Conservation (phyloP, 2,797 vertebrate species). For the Lepus oiostolus region DNA sequence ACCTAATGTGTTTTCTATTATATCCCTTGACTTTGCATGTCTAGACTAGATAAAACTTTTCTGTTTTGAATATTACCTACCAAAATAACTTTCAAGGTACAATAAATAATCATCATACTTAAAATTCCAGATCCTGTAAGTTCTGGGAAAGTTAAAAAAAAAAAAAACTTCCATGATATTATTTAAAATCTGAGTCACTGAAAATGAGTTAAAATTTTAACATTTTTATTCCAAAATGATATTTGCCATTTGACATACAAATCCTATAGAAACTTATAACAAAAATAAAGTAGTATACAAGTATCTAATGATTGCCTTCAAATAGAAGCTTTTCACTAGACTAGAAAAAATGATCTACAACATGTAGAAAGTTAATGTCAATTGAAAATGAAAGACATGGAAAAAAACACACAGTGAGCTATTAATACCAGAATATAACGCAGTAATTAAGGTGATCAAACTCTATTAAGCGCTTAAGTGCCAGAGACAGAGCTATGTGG, state of each 20-base stretch:
- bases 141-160: too few relatives aligned
- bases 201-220: slow-evolving; percentile 57
- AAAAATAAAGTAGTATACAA: slow-evolving; percentile 30
- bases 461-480: not conserved
- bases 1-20: slow-evolving; percentile 38
- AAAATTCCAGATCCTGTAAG: too few relatives aligned
- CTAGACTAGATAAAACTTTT: slow-evolving; percentile 27
- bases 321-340: not conserved
- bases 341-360: not conserved
- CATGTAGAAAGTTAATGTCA: not conserved
- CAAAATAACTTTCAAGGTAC: not conserved
- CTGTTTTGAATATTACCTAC: not conserved
- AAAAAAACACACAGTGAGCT: not conserved
- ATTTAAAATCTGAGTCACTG: slow-evolving; percentile 44
- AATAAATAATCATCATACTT: not conserved
- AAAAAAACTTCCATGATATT: not conserved
- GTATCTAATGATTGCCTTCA: slow-evolving; percentile 21
- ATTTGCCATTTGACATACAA: slow-evolving; percentile 29
- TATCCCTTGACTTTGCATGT: not conserved
- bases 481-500: slow-evolving; percentile 18
- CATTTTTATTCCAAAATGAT: slow-evolving; percentile 56
- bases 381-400: not conserved
- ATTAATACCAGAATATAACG: slow-evolving; percentile 24
- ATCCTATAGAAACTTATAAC: not conserved
- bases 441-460: slow-evolving; percentile 31